Evolutionary conservation across 2,113 vertebrate species (phyloP).

Genomic region (Psilopsiagon aurifrons): DNA sequence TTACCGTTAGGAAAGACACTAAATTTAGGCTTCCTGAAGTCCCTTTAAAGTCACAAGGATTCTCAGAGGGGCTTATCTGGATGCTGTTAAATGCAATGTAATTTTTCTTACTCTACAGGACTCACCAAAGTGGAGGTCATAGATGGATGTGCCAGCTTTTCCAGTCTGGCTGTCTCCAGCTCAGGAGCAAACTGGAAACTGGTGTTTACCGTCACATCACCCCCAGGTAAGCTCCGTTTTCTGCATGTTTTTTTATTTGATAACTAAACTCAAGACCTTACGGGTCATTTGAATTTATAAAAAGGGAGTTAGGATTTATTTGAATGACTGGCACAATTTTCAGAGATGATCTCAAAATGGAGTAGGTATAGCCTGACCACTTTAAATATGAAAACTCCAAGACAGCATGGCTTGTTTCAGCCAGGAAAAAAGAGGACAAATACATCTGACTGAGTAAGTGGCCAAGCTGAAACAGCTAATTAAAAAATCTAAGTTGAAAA

Average conservation of each 20-base stretch:
- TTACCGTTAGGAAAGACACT: not conserved
- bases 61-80: not conserved
- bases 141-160: conserved; percentile 74
- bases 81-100: not conserved
- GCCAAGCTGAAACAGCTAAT: not conserved
- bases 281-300: not conserved
- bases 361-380: not conserved
- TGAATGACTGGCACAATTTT: not conserved
- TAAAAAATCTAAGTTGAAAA: not conserved
- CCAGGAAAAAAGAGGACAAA: not conserved
- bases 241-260: not conserved
- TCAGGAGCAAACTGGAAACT: conserved; percentile 74
- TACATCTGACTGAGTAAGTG: not conserved
- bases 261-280: not conserved
- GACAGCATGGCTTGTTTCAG: not conserved
- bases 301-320: not conserved
- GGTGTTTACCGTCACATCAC: conserved; percentile 74
- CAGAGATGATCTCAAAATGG: not conserved
- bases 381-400: not conserved
- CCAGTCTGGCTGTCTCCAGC: conserved; percentile 67
- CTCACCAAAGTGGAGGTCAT: conserved; percentile 59
- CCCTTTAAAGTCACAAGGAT: not conserved
- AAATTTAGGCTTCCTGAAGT: not conserved
- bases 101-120: conserved; percentile 56
- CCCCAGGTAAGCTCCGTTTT: conserved; percentile 69